Evolutionary conservation across 2,113 vertebrate species (phyloP), one percentile per base, ranked within the genome.

Genomic region (Prolemur simus): DNA sequence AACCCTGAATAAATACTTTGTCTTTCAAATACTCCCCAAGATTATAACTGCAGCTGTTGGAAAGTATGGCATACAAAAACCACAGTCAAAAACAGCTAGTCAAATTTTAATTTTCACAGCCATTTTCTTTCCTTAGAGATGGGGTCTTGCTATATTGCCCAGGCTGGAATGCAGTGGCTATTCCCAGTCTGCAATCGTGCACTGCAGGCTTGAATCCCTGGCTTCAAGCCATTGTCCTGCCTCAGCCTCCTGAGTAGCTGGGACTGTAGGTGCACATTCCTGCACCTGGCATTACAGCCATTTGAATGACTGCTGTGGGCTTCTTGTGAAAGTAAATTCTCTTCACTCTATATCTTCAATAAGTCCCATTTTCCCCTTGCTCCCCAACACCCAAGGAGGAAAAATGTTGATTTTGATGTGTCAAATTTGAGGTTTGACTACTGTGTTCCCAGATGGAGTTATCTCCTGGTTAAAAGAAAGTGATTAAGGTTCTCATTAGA

Each of bases 331-430:
- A 71, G 11, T 27, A 49, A 60, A 71, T 1, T 14, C 20, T 90
- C n/a, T 77, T 8, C 1, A 49, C 29, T 27, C 21, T 47, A 11
- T 58, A 20, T 34, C 21, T 56, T 95, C 34, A 32, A 8, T 21
- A 3, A 52, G 23, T 88, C 10, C 14, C 12, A 15, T 66, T 29
- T 11, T 2, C 0, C 7, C 25, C 25, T 34, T n/a, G 10, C 76
- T 3, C 0, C 18, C 18, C 0, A 8, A 18, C 34, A 20, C 1
- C 2, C 18, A 52, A 58, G 20, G 29, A 78, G 13, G 29, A 89
- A 21, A 39, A 39, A 37, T 17, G 2, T 17, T 69, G 49, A 37
- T 73, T 69, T 66, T 29, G 5, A n/a, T n/a, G 73, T 8, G n/a
- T 77, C 78, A 64, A 37, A 82, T 37, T 27, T 56, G 45, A 78